Conservation (phyloP, 53 echinoderm and acorn worm genomes). For the Patiria pectinifera region DNA sequence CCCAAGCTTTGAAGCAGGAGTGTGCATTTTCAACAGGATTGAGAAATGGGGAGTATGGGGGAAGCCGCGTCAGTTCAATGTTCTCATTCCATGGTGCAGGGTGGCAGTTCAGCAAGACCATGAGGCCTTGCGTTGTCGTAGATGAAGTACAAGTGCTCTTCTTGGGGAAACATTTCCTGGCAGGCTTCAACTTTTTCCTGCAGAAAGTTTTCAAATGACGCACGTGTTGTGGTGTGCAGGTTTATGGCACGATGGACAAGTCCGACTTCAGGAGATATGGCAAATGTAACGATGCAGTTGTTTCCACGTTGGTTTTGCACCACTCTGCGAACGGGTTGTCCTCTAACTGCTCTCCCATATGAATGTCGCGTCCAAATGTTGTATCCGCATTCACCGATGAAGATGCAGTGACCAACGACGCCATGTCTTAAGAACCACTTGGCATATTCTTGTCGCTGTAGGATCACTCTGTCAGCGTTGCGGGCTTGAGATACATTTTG, state of each 20-base stretch:
- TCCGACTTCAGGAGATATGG: not conserved
- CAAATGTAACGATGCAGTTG: conserved; percentile 40
- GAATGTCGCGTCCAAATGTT: no score
- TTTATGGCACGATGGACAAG: not conserved
- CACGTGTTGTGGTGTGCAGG: not conserved
- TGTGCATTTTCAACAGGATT: conserved; percentile 30
- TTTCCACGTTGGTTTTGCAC: not conserved
- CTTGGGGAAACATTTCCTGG: not conserved
- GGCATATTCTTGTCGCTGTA: no score
- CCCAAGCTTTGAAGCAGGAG: conserved; percentile 53
- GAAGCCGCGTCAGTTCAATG: conserved; percentile 10
- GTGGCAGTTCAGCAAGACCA: conserved; percentile 7
- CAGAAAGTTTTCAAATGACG: not conserved
- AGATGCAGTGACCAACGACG: not conserved
- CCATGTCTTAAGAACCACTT: no score
- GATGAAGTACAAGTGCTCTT: conserved; percentile 5
- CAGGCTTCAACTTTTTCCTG: not conserved
- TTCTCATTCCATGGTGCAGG: not conserved
- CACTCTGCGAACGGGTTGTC: no score
- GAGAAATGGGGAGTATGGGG: not conserved
- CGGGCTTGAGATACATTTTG: no score
- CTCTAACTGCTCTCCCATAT: no score
- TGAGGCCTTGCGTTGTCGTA: conserved; percentile 46
- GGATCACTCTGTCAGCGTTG: no score
- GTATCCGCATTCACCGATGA: no score